Evolutionary conservation across 2,888 invertebrate species (phyloP), one percentile per base, ranked within the genome.

Genomic region (Agonopterix subpropinquella): DNA sequence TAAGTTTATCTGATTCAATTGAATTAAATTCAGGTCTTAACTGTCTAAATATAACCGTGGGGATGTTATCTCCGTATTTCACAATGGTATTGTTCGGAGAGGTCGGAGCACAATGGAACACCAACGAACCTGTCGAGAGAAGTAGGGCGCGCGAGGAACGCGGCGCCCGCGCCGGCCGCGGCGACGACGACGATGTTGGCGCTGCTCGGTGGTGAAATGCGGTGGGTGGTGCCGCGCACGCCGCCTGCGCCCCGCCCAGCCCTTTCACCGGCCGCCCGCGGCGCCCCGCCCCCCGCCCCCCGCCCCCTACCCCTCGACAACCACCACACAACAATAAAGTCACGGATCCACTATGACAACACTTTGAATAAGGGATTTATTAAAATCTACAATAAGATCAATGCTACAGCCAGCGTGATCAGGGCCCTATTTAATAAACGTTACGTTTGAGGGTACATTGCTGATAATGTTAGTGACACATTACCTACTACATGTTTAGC

Each of bases 201-300:
- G 68, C 57, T 62, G 58, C 59, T 64, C 70, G 74, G 77, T 87
- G 87, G 86, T 85, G 87, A 86, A 87, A 87, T 80, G 79, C 53
- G 70, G 77, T 83, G 78, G 85, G 86, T 80, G 82, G 85, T 72
- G 71, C 80, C 77, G 78, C 55, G 73, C 82, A 83, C 81, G 84
- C 80, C 73, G 47, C 45, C 43, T 83, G 80, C 73, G 47, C 45
- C 43, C 81, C 84, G 82, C 83, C 85, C 82, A 80, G 82, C 80
- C 83, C 84, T 82, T 82, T 84, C 82, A 84, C 83, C 79, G 80
- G 76, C 82, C 85, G 83, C 83, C 83, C 73, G 72, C 73, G 65
- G 71, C 73, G 73, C 75, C 72, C 70, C 75, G 70, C 73, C 77
- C 73, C 64, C 67, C 65, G 61, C 67, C 68, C 68, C 64, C 66